phyloP scores from a whole-genome alignment of 2,113 vertebrate genomes.

The Pangasianodon hypophthalmus region DNA sequence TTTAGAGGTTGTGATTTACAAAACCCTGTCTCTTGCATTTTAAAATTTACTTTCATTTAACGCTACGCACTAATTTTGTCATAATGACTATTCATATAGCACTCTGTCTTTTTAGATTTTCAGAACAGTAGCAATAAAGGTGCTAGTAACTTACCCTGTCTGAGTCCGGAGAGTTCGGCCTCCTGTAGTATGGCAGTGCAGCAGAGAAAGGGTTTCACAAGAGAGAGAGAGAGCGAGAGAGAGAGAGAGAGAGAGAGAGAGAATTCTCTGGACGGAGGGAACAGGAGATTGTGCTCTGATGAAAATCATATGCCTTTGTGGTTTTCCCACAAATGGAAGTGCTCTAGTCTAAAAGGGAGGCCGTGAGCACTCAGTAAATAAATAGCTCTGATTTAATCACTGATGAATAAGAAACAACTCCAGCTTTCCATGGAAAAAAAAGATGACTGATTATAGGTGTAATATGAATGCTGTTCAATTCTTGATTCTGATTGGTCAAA shows the following conservation, averaged over 20 bases:
- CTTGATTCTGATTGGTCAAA: background rate
- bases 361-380: background rate
- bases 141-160: conserved; percentile 64
- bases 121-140: background rate
- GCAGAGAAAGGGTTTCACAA: conserved; percentile 64
- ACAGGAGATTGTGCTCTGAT: conserved; percentile 49
- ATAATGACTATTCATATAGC: background rate
- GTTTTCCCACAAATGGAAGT: background rate
- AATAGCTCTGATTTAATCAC: background rate
- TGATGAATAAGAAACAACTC: background rate
- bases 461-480: background rate
- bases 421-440: background rate
- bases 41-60: background rate
- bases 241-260: conserved; percentile 23
- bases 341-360: background rate
- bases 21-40: background rate
- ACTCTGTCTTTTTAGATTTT: background rate
- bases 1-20: background rate
- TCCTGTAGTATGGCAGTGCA: conserved; percentile 84
- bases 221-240: conserved; percentile 44
- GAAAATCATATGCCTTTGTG: conserved; percentile 60
- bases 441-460: background rate
- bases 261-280: background rate
- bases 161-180: conserved; percentile 80
- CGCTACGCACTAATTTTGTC: background rate